A percentile compares a stretch with the other conserved stretches of the same genome.
Evolutionary conservation across 1,140 invertebrate species (phyloP).

Genomic region (Pseudomyrmex sp.): DNA sequence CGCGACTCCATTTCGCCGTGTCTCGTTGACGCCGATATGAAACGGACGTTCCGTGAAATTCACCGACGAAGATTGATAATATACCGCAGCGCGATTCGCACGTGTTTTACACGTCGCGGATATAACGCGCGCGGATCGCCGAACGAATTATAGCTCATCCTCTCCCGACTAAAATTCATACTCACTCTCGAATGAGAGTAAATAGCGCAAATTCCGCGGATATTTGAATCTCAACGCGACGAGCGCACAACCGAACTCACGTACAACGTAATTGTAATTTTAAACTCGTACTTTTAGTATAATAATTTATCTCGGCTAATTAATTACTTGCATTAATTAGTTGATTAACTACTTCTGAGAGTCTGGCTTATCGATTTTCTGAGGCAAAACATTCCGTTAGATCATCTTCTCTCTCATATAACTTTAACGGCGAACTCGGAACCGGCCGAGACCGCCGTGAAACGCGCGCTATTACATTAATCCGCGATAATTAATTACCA

Average conservation of each 20-base stretch:
- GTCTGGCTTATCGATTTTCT: background rate
- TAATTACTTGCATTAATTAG: constrained; percentile 23
- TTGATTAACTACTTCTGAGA: background rate
- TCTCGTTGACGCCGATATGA: constrained; percentile 40
- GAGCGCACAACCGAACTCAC: too few relatives aligned
- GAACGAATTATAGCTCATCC: constrained; percentile 25
- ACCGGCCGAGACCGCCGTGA: background rate
- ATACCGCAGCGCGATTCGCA: background rate
- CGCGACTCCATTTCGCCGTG: constrained; percentile 41
- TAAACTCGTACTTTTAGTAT: background rate
- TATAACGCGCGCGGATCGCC: background rate
- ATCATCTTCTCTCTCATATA: background rate
- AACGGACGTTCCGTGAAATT: constrained; percentile 46
- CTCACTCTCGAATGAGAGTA: background rate
- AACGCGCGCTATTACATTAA: constrained; percentile 62
- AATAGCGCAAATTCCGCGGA: constrained; percentile 21
- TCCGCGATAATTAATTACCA: constrained; percentile 69
- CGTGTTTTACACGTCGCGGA: constrained; percentile 7
- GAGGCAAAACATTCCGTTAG: constrained; percentile 14
- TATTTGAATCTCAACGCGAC: constrained; percentile 14
- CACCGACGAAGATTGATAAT: constrained; percentile 54
- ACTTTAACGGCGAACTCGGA: constrained; percentile 24
- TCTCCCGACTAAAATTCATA: too few relatives aligned
- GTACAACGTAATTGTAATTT: background rate
- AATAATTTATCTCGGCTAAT: background rate